These are phyloP conservation scores for Lithosia quadra DNA, from an alignment of 2,888 invertebrate genomes.

Conservation along the genomic window DNA sequence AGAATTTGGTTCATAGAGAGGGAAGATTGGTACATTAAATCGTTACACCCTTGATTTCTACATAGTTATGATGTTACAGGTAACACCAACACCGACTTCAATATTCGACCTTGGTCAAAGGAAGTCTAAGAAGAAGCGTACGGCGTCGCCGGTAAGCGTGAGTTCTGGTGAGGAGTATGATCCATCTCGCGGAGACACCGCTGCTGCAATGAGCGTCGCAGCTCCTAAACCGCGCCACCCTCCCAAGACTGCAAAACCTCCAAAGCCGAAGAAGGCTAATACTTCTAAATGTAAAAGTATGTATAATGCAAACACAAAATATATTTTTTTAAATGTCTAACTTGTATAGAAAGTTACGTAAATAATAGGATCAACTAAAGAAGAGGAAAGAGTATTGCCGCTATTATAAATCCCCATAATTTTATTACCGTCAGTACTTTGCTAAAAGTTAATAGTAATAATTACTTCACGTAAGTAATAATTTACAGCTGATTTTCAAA, in stretches of 20 bases:
- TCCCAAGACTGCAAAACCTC: slow-evolving; percentile 54
- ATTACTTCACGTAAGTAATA: background rate
- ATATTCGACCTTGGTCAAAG: slow-evolving; percentile 78
- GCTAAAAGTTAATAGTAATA: background rate
- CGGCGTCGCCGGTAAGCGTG: slow-evolving; percentile 77
- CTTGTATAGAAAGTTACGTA: background rate
- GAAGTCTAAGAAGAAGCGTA: slow-evolving; percentile 81
- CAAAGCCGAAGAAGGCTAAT: slow-evolving; percentile 71
- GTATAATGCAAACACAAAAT: background rate
- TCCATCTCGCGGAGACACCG: slow-evolving; percentile 75
- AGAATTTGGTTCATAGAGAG: background rate
- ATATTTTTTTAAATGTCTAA: background rate
- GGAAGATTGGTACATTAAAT: background rate
- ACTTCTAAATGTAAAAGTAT: slow-evolving; percentile 72
- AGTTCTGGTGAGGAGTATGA: slow-evolving; percentile 85
- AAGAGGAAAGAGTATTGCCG: no score
- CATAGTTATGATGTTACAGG: slow-evolving; percentile 33
- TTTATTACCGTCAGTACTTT: background rate
- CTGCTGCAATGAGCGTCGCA: slow-evolving; percentile 77
- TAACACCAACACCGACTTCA: slow-evolving; percentile 72
- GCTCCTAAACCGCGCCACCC: slow-evolving; percentile 77
- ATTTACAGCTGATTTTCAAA: background rate
- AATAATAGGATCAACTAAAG: background rate
- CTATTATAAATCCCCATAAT: background rate
- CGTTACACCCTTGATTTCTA: background rate